A percentile compares a stretch with the other conserved stretches of the same genome.
Conservation (phyloP, 2,113 vertebrate species). For the Miniopterus natalensis region DNA sequence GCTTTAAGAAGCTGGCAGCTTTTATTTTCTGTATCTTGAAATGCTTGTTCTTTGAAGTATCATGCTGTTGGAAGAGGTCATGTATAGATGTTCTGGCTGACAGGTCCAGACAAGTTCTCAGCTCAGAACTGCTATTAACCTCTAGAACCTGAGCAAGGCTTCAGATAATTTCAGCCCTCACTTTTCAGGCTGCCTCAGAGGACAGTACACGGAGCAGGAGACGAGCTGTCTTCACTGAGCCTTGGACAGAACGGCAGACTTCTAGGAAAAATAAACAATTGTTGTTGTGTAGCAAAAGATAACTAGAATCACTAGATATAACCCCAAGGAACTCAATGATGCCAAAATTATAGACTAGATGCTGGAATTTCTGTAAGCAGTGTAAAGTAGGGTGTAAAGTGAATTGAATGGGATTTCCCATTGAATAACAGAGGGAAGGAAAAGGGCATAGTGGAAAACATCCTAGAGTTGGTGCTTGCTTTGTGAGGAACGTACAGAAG, state of each 20-base stretch:
- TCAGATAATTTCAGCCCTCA: background rate
- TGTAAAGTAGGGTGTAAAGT: background rate
- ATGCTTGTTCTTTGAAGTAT: background rate
- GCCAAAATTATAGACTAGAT: background rate
- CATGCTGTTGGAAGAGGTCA: background rate
- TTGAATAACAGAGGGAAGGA: background rate
- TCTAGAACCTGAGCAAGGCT: background rate
- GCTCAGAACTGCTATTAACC: background rate
- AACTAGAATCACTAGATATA: background rate
- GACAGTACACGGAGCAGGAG: background rate
- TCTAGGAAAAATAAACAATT: background rate
- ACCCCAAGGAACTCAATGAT: background rate
- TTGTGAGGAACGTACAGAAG: background rate
- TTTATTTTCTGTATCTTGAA: background rate
- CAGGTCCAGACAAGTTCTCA: background rate
- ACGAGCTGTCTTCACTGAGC: background rate
- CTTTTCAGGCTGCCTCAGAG: background rate
- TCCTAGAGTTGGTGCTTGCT: background rate
- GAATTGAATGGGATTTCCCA: background rate
- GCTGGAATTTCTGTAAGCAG: background rate
- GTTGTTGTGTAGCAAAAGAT: background rate
- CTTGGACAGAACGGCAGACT: background rate
- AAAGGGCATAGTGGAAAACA: background rate
- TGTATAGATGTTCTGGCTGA: background rate
- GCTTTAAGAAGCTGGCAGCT: background rate